Conservation (phyloP, 2,113 vertebrate species). For the Gymnogyps californianus region DNA sequence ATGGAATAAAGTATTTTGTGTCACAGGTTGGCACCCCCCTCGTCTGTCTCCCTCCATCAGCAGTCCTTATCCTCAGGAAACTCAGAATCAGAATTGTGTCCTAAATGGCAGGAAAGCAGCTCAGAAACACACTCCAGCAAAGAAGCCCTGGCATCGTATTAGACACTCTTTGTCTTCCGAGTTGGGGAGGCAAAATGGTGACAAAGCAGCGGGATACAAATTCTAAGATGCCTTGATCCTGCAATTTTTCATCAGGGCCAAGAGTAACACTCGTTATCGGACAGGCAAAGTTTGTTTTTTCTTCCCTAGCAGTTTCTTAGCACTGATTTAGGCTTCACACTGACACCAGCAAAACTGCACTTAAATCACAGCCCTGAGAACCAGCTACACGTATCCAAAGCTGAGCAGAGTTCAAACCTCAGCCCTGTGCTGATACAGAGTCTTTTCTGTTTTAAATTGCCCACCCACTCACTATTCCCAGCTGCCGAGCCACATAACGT, state of each 20-base stretch:
- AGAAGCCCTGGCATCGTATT: not conserved
- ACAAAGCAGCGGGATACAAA: not conserved
- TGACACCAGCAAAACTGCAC: slow-evolving; percentile 38
- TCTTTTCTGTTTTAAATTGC: slow-evolving; percentile 67
- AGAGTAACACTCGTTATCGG: not conserved
- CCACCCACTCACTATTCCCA: slow-evolving; percentile 73
- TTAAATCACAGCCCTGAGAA: slow-evolving; percentile 60
- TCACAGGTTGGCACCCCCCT: not conserved
- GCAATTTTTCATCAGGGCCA: not conserved
- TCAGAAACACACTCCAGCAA: not conserved
- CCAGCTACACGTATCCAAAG: slow-evolving; percentile 56
- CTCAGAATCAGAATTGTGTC: not conserved
- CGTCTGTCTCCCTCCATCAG: not conserved
- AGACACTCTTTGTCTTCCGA: not conserved
- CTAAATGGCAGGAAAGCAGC: not conserved
- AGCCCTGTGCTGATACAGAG: slow-evolving; percentile 70
- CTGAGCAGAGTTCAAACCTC: slow-evolving; percentile 71
- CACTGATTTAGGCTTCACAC: slow-evolving; percentile 25
- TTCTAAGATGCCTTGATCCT: not conserved
- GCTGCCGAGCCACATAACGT: slow-evolving; percentile 70
- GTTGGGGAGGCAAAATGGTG: not conserved
- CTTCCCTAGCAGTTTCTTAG: slow-evolving; percentile 5
- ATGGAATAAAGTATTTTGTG: not conserved
- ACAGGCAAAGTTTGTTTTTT: slow-evolving; percentile 7
- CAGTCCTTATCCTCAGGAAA: not conserved